Evolutionary conservation across 2,888 invertebrate species (phyloP), one percentile per base, ranked within the genome.

Genomic region (Nymphalis urticae): DNA sequence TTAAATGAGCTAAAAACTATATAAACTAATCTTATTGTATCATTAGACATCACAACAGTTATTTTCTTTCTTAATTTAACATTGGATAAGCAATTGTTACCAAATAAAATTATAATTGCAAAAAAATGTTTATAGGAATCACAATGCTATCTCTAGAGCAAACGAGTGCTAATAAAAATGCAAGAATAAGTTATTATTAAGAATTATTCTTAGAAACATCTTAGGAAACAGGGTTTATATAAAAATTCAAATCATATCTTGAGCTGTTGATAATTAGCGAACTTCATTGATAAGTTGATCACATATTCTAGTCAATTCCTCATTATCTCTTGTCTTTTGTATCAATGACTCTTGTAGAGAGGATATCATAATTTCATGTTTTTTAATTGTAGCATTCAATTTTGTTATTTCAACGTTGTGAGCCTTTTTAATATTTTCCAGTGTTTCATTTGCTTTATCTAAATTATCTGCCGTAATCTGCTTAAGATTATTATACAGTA

Each of bases 271-370:
- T 27, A 53, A 48, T 78, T 77, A 89, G 75, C 84, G 87, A 48
- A 90, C 91, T 79, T 89, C 87, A 79, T 93, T 94, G 80, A 98
- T 98, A 58, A 98, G 95, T 90, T 98, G 98, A 93, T 98, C 98
- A 94, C 98, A 97, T 82, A 98, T 96, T 86, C 96, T 95, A 62
- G 98, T 96, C 75, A 98, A 90, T 86, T 98, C 97, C 75, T 95
- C 95, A 86, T 98, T 98, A 83, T 98, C 98, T 83, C 96, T 96
- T 0, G 94, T 94, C 89, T 98, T 98, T 81, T 98, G 97, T 75
- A 96, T 95, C 61, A 98, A 91, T 58, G 96, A 95, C 79, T 96
- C 96, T 80, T 97, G 96, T 69, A 98, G 90, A 2, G 97, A 97
- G 71, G 95, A 95, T 74, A 96, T 95, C 77, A 96, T 96, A 70